Base-by-base conservation (phyloP, 2,113 vertebrate genomes). In the Gymnocephalus cernua region DNA sequence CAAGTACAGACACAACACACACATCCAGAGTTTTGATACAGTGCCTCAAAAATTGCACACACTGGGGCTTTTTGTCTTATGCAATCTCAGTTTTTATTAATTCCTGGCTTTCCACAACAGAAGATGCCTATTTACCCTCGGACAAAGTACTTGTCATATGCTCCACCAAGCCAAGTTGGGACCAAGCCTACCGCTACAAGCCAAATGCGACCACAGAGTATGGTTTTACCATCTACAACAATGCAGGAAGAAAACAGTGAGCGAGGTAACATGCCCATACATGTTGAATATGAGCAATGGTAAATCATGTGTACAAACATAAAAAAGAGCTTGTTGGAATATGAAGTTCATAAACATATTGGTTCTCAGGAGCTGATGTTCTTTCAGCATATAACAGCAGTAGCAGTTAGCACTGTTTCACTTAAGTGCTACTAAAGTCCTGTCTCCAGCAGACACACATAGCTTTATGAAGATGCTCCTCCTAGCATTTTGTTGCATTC, bases 121-220 rank as follows among this genome's bases (percentile, higher is more conserved):
- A 89, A 83, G 35, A 59, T 4, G 1, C n/a, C 90, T 14, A 4
- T 75, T 9, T 29, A 72, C 12, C 73, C 84, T 56, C 74, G 3
- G 2, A 9, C 85, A 32, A 91, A 56, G 66, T 64, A 23, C 74
- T 88, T 81, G 79, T 89, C 88, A 5, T 88, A 88, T 25, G n/a
- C 67, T 61, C 68, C 80, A 2, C 12, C 79, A 4, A 91, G 83
- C 50, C 27, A 71, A 4, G 41, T 19, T 11, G 48, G 25, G 4
- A 66, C 13, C 14, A 74, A 77, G 61, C 56, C 83, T 1, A 67
- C 38, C 4, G 19, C 74, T 15, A 25, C 12, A 21, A 78, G 44
- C 9, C 87, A 75, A 4, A 0, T 19, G 16, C 68, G 74, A 27
- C 73, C 85, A 35, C 87, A 86, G 23, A 93, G 83, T 77, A 73